phyloP scores from a whole-genome alignment of 2,888 invertebrate species.

The Tipula lateralis region DNA sequence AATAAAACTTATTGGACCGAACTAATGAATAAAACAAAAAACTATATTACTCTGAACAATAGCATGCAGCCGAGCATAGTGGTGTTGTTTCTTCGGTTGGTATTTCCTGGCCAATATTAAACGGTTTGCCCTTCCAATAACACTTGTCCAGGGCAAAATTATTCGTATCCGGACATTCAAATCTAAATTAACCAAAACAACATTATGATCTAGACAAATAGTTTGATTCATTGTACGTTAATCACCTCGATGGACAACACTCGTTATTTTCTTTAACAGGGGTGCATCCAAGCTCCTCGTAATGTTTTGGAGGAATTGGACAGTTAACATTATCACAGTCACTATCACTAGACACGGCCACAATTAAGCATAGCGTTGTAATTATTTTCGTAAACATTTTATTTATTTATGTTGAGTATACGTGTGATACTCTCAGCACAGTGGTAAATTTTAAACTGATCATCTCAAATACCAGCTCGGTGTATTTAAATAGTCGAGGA shows the following conservation, averaged over 20 bases:
- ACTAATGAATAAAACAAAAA: background rate
- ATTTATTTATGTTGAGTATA: background rate
- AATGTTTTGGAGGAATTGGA: conserved; percentile 31
- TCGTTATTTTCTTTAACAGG: conserved; percentile 33
- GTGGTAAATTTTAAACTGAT: background rate
- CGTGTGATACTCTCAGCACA: background rate
- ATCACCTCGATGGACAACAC: conserved; percentile 33
- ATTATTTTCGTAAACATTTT: background rate
- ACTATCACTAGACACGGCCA: background rate
- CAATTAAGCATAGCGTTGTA: background rate
- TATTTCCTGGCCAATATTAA: background rate
- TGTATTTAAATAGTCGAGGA: background rate
- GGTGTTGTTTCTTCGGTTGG: background rate
- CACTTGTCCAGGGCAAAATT: background rate
- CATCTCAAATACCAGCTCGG: background rate
- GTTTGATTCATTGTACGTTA: background rate
- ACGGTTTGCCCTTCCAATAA: background rate
- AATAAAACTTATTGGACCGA: background rate
- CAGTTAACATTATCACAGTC: conserved; percentile 25
- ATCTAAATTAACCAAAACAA: background rate
- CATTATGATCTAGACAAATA: background rate
- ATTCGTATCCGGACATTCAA: background rate
- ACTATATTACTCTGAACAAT: background rate
- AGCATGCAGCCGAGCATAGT: background rate
- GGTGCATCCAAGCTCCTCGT: conserved; percentile 34